phyloP scores from a whole-genome alignment of 2,113 vertebrate species.

The Percina caprodes region DNA sequence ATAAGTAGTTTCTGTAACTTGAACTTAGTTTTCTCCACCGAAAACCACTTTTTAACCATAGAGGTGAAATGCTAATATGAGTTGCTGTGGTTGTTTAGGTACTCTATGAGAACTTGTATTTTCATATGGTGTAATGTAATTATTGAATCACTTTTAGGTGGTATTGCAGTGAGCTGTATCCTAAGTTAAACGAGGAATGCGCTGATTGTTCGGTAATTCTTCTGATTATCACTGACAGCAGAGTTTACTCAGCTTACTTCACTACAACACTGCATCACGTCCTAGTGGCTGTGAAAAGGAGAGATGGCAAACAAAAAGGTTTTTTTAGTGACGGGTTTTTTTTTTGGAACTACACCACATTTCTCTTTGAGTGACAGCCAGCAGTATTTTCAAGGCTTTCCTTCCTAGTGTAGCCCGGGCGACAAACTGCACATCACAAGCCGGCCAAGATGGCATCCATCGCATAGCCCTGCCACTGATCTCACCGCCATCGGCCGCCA shows the following conservation, averaged over 20 bases:
- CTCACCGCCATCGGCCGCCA: slow-evolving; percentile 79
- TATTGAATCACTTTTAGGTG: neutral
- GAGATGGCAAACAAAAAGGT: slow-evolving; percentile 63
- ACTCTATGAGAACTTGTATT: neutral
- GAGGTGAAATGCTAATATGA: neutral
- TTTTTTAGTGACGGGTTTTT: slow-evolving; percentile 55
- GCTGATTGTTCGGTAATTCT: slow-evolving; percentile 15
- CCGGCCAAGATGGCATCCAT: slow-evolving; percentile 81
- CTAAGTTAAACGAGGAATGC: neutral
- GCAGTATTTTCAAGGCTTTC: slow-evolving; percentile 81
- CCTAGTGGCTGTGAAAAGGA: slow-evolving; percentile 42
- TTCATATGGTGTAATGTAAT: too few species aligned
- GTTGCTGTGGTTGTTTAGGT: neutral
- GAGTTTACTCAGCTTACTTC: slow-evolving; percentile 35
- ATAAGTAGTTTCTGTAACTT: neutral
- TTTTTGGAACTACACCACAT: slow-evolving; percentile 69
- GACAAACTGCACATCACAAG: slow-evolving; percentile 83
- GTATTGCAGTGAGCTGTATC: neutral
- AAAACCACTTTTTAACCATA: neutral
- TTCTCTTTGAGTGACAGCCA: slow-evolving; percentile 81
- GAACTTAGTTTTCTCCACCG: neutral
- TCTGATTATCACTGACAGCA: neutral
- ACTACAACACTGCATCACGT: slow-evolving; percentile 27
- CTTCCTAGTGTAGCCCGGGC: slow-evolving; percentile 73
- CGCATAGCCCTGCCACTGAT: slow-evolving; percentile 80